These are phyloP conservation scores for Caranx ignobilis DNA, from an alignment of 2,113 vertebrate genomes.

Conservation along the genomic window DNA sequence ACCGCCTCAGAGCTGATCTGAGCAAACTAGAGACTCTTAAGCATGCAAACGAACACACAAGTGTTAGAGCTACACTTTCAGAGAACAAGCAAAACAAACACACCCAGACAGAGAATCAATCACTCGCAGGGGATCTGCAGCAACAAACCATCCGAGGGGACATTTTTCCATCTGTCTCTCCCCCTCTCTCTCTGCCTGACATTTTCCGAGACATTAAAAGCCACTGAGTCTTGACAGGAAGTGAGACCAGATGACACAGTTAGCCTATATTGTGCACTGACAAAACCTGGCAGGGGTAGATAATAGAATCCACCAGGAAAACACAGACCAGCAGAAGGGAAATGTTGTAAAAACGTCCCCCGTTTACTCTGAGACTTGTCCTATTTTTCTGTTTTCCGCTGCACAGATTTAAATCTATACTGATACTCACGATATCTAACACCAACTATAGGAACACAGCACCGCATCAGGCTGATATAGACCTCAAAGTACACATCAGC, in stretches of 20 bases:
- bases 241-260: constrained; percentile 11
- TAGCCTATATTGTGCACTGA: constrained; percentile 1
- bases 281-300: constrained; percentile 11
- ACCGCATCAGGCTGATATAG: too few relatives aligned
- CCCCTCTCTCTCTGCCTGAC: constrained; percentile 10
- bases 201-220: constrained; percentile 22
- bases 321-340: not conserved
- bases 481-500: too few relatives aligned
- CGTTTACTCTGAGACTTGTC: not conserved
- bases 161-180: not conserved
- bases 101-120: constrained; percentile 6
- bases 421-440: too few relatives aligned
- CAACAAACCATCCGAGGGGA: not conserved
- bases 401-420: too few relatives aligned
- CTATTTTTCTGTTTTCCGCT: not conserved
- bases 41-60: not conserved
- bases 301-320: not conserved
- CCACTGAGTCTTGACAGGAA: not conserved
- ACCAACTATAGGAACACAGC: too few relatives aligned
- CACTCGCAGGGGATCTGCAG: not conserved
- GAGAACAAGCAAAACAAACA: constrained; percentile 3
- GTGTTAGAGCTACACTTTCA: not conserved
- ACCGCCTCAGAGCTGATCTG: not conserved
- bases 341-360: not conserved
- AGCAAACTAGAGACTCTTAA: not conserved